Percentiles rank a stretch among this genome's conserved stretches.
phyloP scores from a whole-genome alignment of 1,140 invertebrate genomes.

The Archegozetes longisetosus region DNA sequence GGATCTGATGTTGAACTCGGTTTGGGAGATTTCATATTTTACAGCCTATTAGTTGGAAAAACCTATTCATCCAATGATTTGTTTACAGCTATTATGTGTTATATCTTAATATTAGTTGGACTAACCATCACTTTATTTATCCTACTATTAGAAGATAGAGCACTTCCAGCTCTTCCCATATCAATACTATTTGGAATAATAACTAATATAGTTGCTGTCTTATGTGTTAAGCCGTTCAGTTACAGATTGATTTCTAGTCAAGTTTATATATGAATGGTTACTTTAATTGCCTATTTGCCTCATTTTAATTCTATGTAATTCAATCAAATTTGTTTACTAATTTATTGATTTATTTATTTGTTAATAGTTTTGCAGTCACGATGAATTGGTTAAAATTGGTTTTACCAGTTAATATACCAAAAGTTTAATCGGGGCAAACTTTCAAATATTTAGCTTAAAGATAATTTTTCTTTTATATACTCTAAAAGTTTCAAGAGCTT shows the following conservation, averaged over 20 bases:
- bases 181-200: background rate
- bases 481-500: too few species aligned
- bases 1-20: background rate
- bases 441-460: too few species aligned
- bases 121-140: background rate
- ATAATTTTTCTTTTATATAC: too few species aligned
- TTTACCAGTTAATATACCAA: too few species aligned
- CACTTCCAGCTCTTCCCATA: background rate
- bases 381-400: too few species aligned
- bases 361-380: too few species aligned
- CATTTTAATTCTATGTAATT: too few species aligned
- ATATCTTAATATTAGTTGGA: background rate
- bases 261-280: background rate
- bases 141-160: background rate
- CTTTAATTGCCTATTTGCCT: too few species aligned
- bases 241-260: background rate
- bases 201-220: background rate
- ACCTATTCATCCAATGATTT: background rate
- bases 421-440: too few species aligned
- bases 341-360: too few species aligned
- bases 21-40: constrained; percentile 1
- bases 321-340: too few species aligned
- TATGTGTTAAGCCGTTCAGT: background rate
- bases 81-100: background rate
- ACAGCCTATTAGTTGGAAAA: background rate